Evolutionary conservation across 2,113 vertebrate species (phyloP).

Genomic region (Sander lucioperca): DNA sequence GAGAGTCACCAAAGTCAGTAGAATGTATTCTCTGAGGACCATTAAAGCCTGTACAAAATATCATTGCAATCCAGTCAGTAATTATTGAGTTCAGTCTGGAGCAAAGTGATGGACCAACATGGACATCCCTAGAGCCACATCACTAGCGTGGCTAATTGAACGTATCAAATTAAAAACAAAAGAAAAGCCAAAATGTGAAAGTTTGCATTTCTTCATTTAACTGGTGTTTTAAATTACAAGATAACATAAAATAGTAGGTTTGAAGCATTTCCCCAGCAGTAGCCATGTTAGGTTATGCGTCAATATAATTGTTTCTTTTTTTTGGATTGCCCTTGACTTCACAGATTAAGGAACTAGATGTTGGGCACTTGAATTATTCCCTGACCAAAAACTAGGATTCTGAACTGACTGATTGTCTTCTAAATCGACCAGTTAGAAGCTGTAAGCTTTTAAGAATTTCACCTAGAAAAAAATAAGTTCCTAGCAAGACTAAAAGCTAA

Average conservation of each 20-base stretch:
- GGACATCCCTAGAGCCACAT: background rate
- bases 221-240: background rate
- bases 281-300: background rate
- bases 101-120: background rate
- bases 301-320: background rate
- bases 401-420: conserved; percentile 1
- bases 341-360: background rate
- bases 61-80: background rate
- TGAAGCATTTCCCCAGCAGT: too few species aligned
- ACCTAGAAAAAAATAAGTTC: conserved; percentile 22
- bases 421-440: background rate
- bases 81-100: background rate
- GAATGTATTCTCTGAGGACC: background rate
- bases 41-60: background rate
- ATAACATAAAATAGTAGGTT: background rate
- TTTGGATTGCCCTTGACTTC: background rate
- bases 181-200: background rate
- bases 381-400: background rate
- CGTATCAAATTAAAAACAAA: background rate
- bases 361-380: background rate
- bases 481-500: conserved; percentile 22
- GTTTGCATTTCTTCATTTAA: background rate
- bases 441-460: conserved; percentile 23
- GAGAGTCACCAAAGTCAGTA: background rate
- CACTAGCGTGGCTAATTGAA: background rate